These are phyloP conservation scores for Sebastes miniatus DNA, from an alignment of 2,797 vertebrate species.

Conservation along the genomic window DNA sequence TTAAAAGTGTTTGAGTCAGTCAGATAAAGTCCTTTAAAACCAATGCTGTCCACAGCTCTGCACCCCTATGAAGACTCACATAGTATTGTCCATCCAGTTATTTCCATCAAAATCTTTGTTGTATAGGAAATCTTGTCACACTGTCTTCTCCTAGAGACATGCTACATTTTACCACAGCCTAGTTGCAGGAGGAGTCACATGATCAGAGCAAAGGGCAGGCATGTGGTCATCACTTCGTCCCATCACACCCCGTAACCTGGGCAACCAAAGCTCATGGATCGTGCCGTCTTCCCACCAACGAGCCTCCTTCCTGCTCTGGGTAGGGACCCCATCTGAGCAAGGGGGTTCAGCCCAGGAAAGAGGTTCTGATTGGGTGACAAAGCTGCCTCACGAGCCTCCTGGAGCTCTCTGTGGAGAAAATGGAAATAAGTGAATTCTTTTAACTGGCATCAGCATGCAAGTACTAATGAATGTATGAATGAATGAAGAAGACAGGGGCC, in stretches of 20 bases:
- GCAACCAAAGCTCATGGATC: conserved; percentile 88
- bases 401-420: conserved; percentile 84
- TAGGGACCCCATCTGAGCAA: conserved; percentile 31
- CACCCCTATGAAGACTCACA: background rate
- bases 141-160: background rate
- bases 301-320: conserved; percentile 75
- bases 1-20: background rate
- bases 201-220: background rate
- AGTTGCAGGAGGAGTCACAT: background rate
- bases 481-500: background rate
- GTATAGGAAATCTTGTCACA: background rate
- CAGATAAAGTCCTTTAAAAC: conserved; percentile 1
- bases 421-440: background rate
- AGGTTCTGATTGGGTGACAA: conserved; percentile 70
- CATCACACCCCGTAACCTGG: conserved; percentile 63
- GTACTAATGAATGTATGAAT: background rate
- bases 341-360: conserved; percentile 15
- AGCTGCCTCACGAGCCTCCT: conserved; percentile 86
- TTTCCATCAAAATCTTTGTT: background rate
- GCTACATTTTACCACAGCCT: background rate
- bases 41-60: background rate
- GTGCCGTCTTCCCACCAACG: conserved; percentile 82
- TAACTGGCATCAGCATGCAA: background rate
- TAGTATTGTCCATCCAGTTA: background rate
- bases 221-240: accelerated